These are phyloP conservation scores for Sula dactylatra DNA, from an alignment of 2,113 vertebrate species.

Conservation along the genomic window DNA sequence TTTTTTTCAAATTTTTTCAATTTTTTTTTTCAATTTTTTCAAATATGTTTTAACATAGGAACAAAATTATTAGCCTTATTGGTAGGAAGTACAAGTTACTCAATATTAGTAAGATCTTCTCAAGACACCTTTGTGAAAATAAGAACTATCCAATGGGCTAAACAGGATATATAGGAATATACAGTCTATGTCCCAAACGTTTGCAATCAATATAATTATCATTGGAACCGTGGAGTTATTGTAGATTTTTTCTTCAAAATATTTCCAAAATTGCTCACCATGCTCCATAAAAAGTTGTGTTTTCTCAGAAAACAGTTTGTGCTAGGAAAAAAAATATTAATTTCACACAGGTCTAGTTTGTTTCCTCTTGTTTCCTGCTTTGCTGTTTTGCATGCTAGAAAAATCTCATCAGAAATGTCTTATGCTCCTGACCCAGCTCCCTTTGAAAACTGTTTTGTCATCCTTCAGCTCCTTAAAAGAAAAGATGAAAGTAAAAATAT, in stretches of 20 bases:
- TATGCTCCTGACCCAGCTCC: slow-evolving; percentile 56
- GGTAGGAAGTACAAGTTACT: background rate
- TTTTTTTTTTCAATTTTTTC: background rate
- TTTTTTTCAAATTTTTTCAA: too few species aligned
- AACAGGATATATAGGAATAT: background rate
- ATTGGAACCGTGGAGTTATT: background rate
- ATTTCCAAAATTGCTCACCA: slow-evolving; percentile 39
- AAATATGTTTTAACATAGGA: background rate
- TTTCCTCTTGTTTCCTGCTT: slow-evolving; percentile 61
- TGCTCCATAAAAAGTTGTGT: slow-evolving; percentile 4
- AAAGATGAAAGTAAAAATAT: slow-evolving; percentile 71
- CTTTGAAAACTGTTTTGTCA: slow-evolving; percentile 76
- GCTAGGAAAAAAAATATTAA: slow-evolving; percentile 30
- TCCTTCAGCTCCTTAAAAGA: slow-evolving; percentile 67
- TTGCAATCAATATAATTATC: slow-evolving; percentile 8
- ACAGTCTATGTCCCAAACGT: background rate
- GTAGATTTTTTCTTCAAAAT: slow-evolving; percentile 40
- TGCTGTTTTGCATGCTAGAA: slow-evolving; percentile 48
- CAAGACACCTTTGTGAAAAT: background rate
- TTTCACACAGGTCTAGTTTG: slow-evolving; percentile 63
- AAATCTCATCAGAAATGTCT: slow-evolving; percentile 64
- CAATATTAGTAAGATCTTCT: background rate
- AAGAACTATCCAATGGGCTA: background rate
- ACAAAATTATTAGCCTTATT: background rate
- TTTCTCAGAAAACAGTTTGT: slow-evolving; percentile 48